Evolutionary conservation across 2,888 invertebrate genomes (phyloP).

Genomic region (Standfussiana lucernea): DNA sequence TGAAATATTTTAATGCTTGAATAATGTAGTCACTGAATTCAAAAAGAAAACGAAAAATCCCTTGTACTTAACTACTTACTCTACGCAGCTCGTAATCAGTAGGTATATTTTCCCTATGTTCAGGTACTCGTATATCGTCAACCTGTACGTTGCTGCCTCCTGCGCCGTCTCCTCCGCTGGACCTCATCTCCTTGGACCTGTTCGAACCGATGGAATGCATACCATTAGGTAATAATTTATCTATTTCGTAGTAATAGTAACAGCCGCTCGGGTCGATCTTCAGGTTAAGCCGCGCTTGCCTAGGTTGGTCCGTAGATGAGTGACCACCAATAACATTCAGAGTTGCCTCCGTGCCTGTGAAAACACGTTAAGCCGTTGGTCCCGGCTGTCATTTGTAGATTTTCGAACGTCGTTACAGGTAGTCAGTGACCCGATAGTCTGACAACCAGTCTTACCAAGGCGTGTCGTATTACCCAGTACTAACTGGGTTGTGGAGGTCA

Average conservation of each 20-base stretch:
- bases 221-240: slow-evolving; percentile 79
- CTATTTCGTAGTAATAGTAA: too few relatives aligned
- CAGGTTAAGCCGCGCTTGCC: too few relatives aligned
- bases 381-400: too few relatives aligned
- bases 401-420: not conserved
- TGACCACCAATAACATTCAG: too few relatives aligned
- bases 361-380: too few relatives aligned
- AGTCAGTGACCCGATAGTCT: not conserved
- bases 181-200: slow-evolving; percentile 84
- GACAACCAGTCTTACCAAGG: too few relatives aligned
- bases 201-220: slow-evolving; percentile 88
- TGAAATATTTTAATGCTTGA: not conserved
- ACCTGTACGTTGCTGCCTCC: slow-evolving; percentile 78
- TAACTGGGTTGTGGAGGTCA: not conserved
- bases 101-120: not conserved
- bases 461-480: not conserved
- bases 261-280: too few relatives aligned
- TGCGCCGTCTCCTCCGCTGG: slow-evolving; percentile 83
- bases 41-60: not conserved
- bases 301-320: too few relatives aligned
- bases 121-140: slow-evolving; percentile 73
- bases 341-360: too few relatives aligned
- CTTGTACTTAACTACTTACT: not conserved
- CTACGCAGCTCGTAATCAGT: not conserved
- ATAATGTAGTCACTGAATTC: not conserved